Conservation (phyloP, 2,888 invertebrate genomes). For the Morpho achilles region DNA sequence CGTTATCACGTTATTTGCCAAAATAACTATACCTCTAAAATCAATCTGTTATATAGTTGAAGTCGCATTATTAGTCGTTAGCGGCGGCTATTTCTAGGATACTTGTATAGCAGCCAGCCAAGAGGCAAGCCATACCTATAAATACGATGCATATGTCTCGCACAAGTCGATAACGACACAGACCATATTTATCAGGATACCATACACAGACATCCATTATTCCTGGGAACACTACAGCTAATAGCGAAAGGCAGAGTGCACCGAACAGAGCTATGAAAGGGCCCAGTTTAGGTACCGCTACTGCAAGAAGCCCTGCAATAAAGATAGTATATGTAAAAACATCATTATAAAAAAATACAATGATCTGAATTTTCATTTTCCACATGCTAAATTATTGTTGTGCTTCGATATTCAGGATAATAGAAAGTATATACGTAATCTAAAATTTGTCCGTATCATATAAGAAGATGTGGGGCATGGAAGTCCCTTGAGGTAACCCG, state of each 20-base stretch:
- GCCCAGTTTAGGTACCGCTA: slow-evolving; percentile 87
- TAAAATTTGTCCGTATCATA: too few species aligned
- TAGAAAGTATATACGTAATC: too few species aligned
- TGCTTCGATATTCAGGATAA: too few species aligned
- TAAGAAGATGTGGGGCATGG: too few species aligned
- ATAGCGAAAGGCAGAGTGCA: slow-evolving; percentile 90
- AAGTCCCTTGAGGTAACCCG: too few species aligned
- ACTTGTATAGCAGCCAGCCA: slow-evolving; percentile 48
- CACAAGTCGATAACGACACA: slow-evolving; percentile 35
- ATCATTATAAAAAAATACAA: too few species aligned
- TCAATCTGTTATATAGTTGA: not conserved
- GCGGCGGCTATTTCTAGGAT: slow-evolving; percentile 40
- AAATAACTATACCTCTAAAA: not conserved
- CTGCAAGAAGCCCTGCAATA: slow-evolving; percentile 55
- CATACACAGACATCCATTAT: slow-evolving; percentile 58
- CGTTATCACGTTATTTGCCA: too few species aligned
- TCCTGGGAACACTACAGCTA: slow-evolving; percentile 92
- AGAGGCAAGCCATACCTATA: slow-evolving; percentile 37
- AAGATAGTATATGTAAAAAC: too few species aligned
- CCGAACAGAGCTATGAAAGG: slow-evolving; percentile 89
- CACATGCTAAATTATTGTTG: too few species aligned
- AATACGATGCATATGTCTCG: slow-evolving; percentile 41
- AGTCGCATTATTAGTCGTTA: slow-evolving; percentile 1
- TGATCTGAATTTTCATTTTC: too few species aligned
- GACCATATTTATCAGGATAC: slow-evolving; percentile 46